phyloP scores from a whole-genome alignment of 2,113 vertebrate species.

The Donacobius atricapilla region DNA sequence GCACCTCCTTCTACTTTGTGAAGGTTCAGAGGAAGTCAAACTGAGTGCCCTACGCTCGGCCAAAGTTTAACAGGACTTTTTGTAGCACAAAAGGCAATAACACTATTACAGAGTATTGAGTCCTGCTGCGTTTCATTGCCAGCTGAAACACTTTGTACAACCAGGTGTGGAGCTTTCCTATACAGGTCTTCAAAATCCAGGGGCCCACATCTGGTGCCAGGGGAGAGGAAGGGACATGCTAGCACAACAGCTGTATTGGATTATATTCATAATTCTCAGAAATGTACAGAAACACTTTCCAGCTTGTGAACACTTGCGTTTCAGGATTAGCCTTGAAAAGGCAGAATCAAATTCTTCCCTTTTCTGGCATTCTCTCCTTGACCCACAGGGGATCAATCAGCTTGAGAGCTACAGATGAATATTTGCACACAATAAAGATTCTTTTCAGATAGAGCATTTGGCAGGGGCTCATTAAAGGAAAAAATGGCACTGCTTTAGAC shows the following conservation, averaged over 20 bases:
- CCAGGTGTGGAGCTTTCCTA: neutral
- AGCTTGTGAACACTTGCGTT: neutral
- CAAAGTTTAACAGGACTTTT: neutral
- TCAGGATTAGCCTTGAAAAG: slow-evolving; percentile 37
- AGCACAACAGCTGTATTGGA: neutral
- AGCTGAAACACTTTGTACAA: neutral
- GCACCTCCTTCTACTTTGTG: neutral
- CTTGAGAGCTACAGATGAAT: neutral
- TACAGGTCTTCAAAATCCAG: neutral
- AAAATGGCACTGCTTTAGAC: neutral
- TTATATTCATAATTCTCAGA: slow-evolving; percentile 14
- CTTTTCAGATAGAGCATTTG: slow-evolving; percentile 6
- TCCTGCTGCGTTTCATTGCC: neutral
- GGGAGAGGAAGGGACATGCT: neutral
- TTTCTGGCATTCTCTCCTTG: slow-evolving; percentile 30
- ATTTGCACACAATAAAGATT: slow-evolving; percentile 24
- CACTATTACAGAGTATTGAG: neutral
- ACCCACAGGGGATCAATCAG: slow-evolving; percentile 25
- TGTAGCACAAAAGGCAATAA: neutral
- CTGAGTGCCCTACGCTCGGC: neutral
- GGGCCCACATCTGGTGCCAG: neutral
- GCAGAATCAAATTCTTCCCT: neutral
- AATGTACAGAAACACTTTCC: neutral
- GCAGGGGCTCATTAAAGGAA: neutral
- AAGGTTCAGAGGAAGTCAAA: neutral